A percentile compares a stretch with the other conserved stretches of the same genome.
These are phyloP conservation scores for Tiphia femorata DNA, from an alignment of 2,888 invertebrate genomes.

Conservation along the genomic window DNA sequence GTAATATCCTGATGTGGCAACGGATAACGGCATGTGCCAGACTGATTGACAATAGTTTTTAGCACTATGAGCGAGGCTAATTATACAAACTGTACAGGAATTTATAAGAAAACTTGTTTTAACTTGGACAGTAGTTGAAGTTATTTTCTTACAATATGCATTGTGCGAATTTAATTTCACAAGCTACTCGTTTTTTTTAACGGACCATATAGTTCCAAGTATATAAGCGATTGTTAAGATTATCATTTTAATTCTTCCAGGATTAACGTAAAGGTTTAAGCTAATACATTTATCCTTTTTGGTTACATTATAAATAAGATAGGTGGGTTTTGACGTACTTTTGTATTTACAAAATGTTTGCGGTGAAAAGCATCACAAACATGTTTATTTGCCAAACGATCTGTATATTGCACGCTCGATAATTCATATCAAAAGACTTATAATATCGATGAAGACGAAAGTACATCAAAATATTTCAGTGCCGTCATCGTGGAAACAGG, in stretches of 20 bases:
- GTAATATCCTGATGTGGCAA: conserved; percentile 64
- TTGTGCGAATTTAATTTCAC: too few relatives aligned
- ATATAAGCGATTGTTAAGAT: conserved; percentile 22
- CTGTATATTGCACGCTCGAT: too few relatives aligned
- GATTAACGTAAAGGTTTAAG: conserved; percentile 23
- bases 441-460: conserved; percentile 21
- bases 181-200: too few relatives aligned
- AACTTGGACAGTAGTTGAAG: neutral
- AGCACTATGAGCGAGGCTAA: conserved; percentile 44
- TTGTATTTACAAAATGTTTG: conserved; percentile 1
- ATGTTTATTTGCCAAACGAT: too few relatives aligned
- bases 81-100: conserved; percentile 20
- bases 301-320: conserved; percentile 37
- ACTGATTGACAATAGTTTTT: conserved; percentile 65
- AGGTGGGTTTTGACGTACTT: conserved; percentile 53
- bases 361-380: too few relatives aligned
- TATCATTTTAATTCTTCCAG: conserved; percentile 38
- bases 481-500: conserved; percentile 31
- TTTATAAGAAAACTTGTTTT: conserved; percentile 10
- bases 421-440: neutral
- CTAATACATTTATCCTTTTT: conserved; percentile 30
- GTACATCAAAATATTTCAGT: conserved; percentile 56
- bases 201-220: neutral
- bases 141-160: conserved; percentile 2
- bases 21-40: conserved; percentile 69